Evolutionary conservation across 2,113 vertebrate species (phyloP).

Genomic region (Hylia prasina): DNA sequence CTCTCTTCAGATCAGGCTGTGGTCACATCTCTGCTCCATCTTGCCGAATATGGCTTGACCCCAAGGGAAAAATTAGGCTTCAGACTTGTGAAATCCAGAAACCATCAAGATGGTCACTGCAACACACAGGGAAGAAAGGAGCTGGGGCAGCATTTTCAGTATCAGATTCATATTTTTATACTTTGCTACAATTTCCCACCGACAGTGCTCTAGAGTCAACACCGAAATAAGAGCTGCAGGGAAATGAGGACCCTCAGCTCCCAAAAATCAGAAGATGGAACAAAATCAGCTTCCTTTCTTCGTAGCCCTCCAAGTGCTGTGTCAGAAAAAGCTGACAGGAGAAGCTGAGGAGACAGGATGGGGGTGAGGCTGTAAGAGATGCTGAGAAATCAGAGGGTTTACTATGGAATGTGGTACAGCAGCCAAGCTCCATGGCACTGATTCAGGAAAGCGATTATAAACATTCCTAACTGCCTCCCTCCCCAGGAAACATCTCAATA

Average conservation of each 20-base stretch:
- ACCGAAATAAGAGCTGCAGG: neutral
- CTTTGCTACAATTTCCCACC: neutral
- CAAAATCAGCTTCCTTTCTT: neutral
- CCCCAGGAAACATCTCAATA: neutral
- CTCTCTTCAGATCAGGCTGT: neutral
- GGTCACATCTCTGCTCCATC: neutral
- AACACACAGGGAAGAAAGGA: neutral
- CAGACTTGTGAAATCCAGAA: neutral
- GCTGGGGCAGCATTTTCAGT: neutral
- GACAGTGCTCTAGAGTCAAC: neutral
- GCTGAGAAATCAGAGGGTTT: neutral
- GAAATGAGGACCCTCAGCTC: neutral
- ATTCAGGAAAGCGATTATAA: conserved; percentile 38
- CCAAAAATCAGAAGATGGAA: neutral
- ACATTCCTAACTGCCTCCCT: conserved; percentile 9
- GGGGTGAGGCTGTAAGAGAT: neutral
- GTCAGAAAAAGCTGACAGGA: neutral
- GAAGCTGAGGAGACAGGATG: neutral
- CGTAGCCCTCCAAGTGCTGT: neutral
- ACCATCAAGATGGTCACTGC: neutral
- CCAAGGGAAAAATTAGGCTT: neutral
- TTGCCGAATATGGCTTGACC: neutral
- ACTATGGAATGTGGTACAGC: neutral
- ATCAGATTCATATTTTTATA: neutral
- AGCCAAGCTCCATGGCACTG: conserved; percentile 4